A percentile compares a stretch with the other conserved stretches of the same genome.
Evolutionary conservation across 1,140 invertebrate genomes (phyloP).

Genomic region (Scaptomyza graminum): DNA sequence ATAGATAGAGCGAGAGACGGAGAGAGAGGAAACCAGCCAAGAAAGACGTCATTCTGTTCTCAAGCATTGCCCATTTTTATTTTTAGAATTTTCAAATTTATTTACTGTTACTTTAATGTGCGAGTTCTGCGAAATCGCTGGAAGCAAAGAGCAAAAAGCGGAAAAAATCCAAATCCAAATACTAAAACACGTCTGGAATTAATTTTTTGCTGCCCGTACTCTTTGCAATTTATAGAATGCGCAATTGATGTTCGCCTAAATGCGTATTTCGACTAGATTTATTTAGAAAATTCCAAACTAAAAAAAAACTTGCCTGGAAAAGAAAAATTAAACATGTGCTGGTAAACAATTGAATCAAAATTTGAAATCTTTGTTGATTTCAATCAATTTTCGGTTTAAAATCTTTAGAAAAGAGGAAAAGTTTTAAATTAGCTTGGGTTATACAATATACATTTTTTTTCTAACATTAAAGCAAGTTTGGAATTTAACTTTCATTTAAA

Average conservation of each 20-base stretch:
- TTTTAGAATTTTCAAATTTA: slow-evolving; percentile 46
- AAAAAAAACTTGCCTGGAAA: slow-evolving; percentile 17
- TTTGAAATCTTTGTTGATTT: neutral
- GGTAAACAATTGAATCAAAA: neutral
- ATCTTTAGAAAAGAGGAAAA: too few relatives aligned
- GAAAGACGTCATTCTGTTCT: slow-evolving; percentile 13
- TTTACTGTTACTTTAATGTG: slow-evolving; percentile 55
- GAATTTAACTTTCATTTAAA: slow-evolving; percentile 7
- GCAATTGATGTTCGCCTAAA: slow-evolving; percentile 54
- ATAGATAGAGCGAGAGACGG: neutral
- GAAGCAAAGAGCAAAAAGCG: slow-evolving; percentile 8
- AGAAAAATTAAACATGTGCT: neutral
- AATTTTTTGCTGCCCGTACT: slow-evolving; percentile 36
- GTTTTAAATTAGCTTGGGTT: too few relatives aligned
- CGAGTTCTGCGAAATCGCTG: slow-evolving; percentile 11
- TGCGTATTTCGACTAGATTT: slow-evolving; percentile 37
- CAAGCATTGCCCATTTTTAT: slow-evolving; percentile 34
- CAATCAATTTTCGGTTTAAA: too few relatives aligned
- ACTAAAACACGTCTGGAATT: slow-evolving; percentile 62
- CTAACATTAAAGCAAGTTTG: neutral
- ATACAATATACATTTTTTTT: too few relatives aligned
- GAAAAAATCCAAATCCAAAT: slow-evolving; percentile 33
- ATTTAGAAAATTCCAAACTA: slow-evolving; percentile 56
- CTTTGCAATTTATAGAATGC: slow-evolving; percentile 59
- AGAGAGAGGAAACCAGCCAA: neutral